Percentiles rank a stretch among this genome's conserved stretches.
Conservation (phyloP, 2,113 vertebrate species). For the Colossoma macropomum region DNA sequence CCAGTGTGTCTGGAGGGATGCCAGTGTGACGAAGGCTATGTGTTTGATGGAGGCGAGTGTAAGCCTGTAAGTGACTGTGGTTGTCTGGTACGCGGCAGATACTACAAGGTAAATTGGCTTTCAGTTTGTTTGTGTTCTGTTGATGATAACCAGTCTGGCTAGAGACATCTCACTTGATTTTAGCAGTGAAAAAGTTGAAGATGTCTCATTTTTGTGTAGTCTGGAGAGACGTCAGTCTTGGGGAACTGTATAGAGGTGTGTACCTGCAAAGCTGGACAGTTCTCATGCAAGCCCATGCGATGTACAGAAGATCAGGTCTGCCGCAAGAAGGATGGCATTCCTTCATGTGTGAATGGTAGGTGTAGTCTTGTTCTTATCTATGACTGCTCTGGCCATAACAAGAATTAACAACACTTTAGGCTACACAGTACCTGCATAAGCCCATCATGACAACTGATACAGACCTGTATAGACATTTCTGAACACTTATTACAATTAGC, state of each 20-base stretch:
- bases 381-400: not conserved
- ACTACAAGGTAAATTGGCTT: conserved; percentile 56
- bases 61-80: conserved; percentile 62
- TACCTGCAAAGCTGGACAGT: conserved; percentile 45
- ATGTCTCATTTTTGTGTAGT: conserved; percentile 33
- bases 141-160: not conserved
- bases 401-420: not conserved
- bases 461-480: too few species aligned
- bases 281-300: conserved; percentile 38
- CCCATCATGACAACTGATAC: too few species aligned
- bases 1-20: conserved; percentile 73
- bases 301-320: conserved; percentile 55
- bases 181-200: not conserved
- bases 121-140: not conserved
- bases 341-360: conserved; percentile 53
- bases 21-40: conserved; percentile 67
- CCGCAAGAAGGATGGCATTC: conserved; percentile 21
- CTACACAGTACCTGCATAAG: too few species aligned
- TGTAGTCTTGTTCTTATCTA: not conserved
- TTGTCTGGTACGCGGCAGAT: conserved; percentile 59
- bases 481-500: too few species aligned
- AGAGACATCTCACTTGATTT: not conserved
- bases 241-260: conserved; percentile 51
- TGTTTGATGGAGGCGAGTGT: conserved; percentile 62
- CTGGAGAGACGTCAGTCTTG: conserved; percentile 40